Percentiles rank a stretch among this genome's conserved stretches.
Evolutionary conservation across 2,113 vertebrate genomes (phyloP).

Genomic region (Lasiurus cinereus): DNA sequence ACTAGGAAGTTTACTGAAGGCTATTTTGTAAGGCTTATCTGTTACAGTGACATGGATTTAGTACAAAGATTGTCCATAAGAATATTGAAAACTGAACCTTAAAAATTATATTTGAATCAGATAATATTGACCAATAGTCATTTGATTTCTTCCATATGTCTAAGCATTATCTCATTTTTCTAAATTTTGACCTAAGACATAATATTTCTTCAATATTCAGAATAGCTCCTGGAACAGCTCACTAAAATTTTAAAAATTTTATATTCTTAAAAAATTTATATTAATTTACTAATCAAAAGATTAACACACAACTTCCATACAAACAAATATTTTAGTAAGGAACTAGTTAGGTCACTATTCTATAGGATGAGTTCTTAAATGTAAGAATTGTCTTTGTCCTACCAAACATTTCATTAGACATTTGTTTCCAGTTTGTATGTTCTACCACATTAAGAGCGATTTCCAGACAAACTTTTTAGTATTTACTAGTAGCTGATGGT

Average conservation of each 20-base stretch:
- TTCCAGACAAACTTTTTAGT: constrained; percentile 43
- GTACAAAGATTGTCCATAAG: background rate
- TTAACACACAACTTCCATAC: background rate
- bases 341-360: background rate
- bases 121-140: constrained; percentile 11
- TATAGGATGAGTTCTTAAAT: constrained; percentile 26
- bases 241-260: background rate
- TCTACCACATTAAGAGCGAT: constrained; percentile 28
- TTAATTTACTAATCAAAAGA: constrained; percentile 23
- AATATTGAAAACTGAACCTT: constrained; percentile 30
- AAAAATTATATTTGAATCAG: constrained; percentile 54
- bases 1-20: constrained; percentile 13
- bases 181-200: constrained; percentile 33
- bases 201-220: constrained; percentile 21
- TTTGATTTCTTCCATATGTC: constrained; percentile 20
- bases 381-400: constrained; percentile 3
- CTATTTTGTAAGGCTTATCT: constrained; percentile 41
- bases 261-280: background rate
- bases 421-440: background rate
- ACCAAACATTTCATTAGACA: constrained; percentile 45
- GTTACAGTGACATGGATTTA: constrained; percentile 7
- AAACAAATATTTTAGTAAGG: background rate
- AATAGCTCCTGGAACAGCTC: background rate
- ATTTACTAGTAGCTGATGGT: constrained; percentile 30
- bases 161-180: constrained; percentile 33